Evolutionary conservation across 2,797 vertebrate species (phyloP).

Genomic region (Manis pentadactyla): DNA sequence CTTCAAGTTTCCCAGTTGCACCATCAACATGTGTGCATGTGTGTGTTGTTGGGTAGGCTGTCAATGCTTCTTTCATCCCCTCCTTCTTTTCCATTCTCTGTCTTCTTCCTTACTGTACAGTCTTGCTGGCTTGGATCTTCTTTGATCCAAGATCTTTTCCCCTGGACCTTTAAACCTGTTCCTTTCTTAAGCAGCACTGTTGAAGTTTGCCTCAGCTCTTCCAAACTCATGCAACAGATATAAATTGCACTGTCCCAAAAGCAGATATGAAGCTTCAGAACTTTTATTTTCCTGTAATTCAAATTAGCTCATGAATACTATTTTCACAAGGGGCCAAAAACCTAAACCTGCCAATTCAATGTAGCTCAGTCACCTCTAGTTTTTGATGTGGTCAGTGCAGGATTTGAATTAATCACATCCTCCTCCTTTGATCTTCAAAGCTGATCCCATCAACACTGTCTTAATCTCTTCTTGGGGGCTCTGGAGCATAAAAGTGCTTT

Average conservation of each 20-base stretch:
- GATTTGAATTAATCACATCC: background rate
- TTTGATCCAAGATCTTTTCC: background rate
- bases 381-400: background rate
- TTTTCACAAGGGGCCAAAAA: background rate
- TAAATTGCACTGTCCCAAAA: background rate
- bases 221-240: background rate
- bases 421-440: background rate
- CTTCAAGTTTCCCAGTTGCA: background rate
- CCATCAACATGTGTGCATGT: background rate
- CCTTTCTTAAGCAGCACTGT: background rate
- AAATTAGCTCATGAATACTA: background rate
- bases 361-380: background rate
- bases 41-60: too few relatives aligned
- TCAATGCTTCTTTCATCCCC: background rate
- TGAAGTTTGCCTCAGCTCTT: background rate
- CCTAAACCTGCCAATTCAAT: background rate
- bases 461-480: background rate
- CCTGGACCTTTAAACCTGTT: background rate
- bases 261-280: background rate
- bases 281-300: slow-evolving; percentile 3
- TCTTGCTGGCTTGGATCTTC: slow-evolving; percentile 12
- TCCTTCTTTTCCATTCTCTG: background rate
- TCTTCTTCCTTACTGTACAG: background rate
- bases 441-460: background rate
- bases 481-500: background rate